Evolutionary conservation across 2,888 invertebrate genomes (phyloP).

Genomic region (Lepidocyrtinus sp.): DNA sequence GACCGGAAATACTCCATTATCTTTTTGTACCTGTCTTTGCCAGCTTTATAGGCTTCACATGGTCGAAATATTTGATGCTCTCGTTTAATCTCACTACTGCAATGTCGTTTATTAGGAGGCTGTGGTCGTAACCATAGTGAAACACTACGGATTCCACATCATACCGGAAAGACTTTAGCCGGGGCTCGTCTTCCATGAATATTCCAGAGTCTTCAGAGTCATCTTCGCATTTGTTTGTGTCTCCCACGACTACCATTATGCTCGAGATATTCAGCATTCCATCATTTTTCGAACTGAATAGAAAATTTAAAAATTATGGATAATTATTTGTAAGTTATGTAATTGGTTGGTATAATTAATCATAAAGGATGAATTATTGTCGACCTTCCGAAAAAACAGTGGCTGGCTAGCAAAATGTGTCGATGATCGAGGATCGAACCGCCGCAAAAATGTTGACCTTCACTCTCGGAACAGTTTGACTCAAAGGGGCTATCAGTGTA

Average conservation of each 20-base stretch:
- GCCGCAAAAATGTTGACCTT: constrained; percentile 67
- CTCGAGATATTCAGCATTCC: constrained; percentile 56
- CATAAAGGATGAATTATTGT: not conserved
- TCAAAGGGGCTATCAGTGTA: not conserved
- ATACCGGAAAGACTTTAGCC: constrained; percentile 50
- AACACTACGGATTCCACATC: constrained; percentile 62
- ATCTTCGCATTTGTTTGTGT: constrained; percentile 64
- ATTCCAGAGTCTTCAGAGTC: constrained; percentile 38
- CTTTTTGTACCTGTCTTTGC: constrained; percentile 48
- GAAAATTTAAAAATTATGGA: not conserved
- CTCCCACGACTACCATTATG: constrained; percentile 64
- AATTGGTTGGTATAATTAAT: not conserved
- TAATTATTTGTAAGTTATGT: not conserved
- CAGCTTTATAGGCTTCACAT: constrained; percentile 55
- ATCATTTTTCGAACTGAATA: constrained; percentile 58
- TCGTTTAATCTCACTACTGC: constrained; percentile 63
- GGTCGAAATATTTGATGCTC: constrained; percentile 55
- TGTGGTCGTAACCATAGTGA: constrained; percentile 65
- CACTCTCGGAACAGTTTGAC: constrained; percentile 58
- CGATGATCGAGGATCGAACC: constrained; percentile 59
- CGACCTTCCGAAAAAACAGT: constrained; percentile 66
- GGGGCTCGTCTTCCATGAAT: not conserved
- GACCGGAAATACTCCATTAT: not conserved
- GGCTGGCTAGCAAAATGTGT: constrained; percentile 61
- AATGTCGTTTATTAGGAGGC: constrained; percentile 63